Percentiles rank a stretch among this genome's conserved stretches.
These are phyloP conservation scores for Lasiurus cinereus DNA, from an alignment of 2,113 vertebrate species.

Conservation along the genomic window DNA sequence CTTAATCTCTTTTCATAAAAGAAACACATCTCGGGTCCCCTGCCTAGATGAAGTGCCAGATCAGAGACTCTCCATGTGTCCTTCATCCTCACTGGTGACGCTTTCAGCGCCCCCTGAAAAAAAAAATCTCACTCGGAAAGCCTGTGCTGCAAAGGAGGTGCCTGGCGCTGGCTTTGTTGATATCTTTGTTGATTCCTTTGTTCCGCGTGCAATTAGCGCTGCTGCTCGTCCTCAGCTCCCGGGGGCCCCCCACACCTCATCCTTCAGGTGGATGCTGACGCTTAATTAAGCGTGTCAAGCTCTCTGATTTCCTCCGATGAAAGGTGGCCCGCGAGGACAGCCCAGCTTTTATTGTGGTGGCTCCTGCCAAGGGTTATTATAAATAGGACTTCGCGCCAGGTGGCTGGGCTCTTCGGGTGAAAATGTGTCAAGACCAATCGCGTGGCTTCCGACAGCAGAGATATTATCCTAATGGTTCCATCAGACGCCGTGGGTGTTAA, in stretches of 20 bases:
- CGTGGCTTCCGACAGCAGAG: conserved; percentile 14
- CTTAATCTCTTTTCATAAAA: conserved; percentile 20
- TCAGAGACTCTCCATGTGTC: accelerated
- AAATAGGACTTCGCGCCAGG: conserved; percentile 54
- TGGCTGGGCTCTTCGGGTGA: conserved; percentile 54
- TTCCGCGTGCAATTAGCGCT: conserved; percentile 4
- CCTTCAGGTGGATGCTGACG: conserved; percentile 67
- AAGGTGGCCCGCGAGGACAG: conserved; percentile 60
- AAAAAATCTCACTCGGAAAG: conserved; percentile 37
- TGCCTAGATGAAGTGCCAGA: background rate
- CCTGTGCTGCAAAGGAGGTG: background rate
- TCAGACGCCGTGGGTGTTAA: conserved; percentile 51
- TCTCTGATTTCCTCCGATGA: conserved; percentile 77
- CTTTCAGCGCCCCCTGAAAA: background rate
- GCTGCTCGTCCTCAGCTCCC: background rate
- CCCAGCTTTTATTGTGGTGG: conserved; percentile 74
- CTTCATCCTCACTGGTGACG: background rate
- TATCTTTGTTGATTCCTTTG: background rate
- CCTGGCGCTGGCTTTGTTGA: background rate
- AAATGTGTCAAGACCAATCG: conserved; percentile 60
- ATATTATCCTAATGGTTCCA: conserved; percentile 62
- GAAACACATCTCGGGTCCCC: background rate
- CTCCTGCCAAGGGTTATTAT: conserved; percentile 77
- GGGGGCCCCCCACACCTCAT: background rate
- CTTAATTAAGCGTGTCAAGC: conserved; percentile 79